Conservation (phyloP, 2,888 invertebrate species). For the Pristionchus mayeri region DNA sequence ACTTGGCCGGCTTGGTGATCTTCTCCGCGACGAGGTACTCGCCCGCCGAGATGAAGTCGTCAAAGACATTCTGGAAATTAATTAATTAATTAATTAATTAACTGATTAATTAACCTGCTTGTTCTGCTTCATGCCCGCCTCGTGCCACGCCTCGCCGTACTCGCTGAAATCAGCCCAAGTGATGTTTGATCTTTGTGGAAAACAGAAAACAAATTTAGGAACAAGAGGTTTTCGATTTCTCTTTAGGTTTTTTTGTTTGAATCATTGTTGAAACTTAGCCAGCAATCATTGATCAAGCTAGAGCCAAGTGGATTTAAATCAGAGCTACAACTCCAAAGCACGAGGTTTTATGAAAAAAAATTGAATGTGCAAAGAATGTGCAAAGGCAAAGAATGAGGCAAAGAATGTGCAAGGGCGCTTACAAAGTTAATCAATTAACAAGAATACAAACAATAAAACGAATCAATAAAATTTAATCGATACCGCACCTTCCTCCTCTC, state of each 20-base stretch:
- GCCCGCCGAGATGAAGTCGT: conserved; percentile 94
- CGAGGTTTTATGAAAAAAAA: no score
- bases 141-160: conserved; percentile 96
- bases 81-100: neutral
- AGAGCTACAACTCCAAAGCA: no score
- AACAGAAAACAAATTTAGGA: neutral
- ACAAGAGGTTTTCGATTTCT: no score
- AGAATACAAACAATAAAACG: neutral
- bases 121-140: conserved; percentile 89
- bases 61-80: conserved; percentile 89
- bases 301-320: no score
- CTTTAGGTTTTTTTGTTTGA: neutral
- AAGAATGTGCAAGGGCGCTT: no score
- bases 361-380: no score
- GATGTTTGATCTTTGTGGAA: neutral
- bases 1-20: conserved; percentile 81
- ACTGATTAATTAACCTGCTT: conserved; percentile 79
- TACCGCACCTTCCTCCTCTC: conserved; percentile 88
- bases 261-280: no score
- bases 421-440: no score
- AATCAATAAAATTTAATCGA: neutral
- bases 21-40: conserved; percentile 87
- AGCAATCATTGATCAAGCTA: no score
- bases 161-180: conserved; percentile 85
- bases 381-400: no score